phyloP scores from a whole-genome alignment of 2,888 invertebrate genomes.

The Spisula solida region DNA sequence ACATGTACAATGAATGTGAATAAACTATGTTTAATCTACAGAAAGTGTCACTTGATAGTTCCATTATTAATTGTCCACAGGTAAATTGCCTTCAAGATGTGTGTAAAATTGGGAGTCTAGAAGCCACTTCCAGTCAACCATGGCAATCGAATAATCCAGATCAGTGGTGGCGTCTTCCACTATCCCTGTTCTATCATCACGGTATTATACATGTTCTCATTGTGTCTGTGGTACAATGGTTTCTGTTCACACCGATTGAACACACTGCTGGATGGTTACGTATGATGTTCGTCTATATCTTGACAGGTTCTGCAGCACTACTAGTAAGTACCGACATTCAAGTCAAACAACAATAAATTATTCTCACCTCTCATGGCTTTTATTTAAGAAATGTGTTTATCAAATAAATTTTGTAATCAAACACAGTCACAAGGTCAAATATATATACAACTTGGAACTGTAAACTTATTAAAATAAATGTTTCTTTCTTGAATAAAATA shows the following conservation, averaged over 20 bases:
- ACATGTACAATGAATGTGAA: no score
- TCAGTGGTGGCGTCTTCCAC: slow-evolving; percentile 82
- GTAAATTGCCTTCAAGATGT: slow-evolving; percentile 77
- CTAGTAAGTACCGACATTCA: slow-evolving; percentile 71
- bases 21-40: no score
- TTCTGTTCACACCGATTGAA: slow-evolving; percentile 79
- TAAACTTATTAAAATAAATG: no score
- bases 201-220: slow-evolving; percentile 78
- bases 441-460: no score
- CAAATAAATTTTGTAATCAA: no score
- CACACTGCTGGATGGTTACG: slow-evolving; percentile 80
- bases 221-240: slow-evolving; percentile 71
- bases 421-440: no score
- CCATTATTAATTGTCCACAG: slow-evolving; percentile 53
- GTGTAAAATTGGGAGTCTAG: slow-evolving; percentile 70
- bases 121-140: slow-evolving; percentile 61
- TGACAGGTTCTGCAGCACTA: slow-evolving; percentile 76
- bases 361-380: no score
- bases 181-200: slow-evolving; percentile 78
- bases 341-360: no score
- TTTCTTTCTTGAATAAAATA: no score
- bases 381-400: no score
- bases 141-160: slow-evolving; percentile 73
- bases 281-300: slow-evolving; percentile 75
- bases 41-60: not conserved